phyloP scores from a whole-genome alignment of 2,888 invertebrate species.

The Eulithis prunata region DNA sequence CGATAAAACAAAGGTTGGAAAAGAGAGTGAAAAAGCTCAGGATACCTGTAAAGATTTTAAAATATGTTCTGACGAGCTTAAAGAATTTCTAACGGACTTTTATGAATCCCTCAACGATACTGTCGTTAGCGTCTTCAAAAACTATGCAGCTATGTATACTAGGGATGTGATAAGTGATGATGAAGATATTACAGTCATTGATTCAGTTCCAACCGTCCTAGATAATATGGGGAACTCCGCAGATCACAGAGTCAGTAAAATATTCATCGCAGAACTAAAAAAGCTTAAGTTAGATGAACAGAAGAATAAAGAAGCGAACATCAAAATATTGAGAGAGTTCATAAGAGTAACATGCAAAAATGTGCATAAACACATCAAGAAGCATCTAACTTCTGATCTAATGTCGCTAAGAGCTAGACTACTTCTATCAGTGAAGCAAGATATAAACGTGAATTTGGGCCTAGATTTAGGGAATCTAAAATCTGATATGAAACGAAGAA shows the following conservation, averaged over 20 bases:
- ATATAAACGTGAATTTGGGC: constrained; percentile 57
- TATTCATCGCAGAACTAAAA: constrained; percentile 48
- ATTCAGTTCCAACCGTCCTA: constrained; percentile 47
- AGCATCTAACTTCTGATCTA: constrained; percentile 43
- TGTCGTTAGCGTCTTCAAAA: constrained; percentile 53
- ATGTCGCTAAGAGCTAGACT: constrained; percentile 40
- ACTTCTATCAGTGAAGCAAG: constrained; percentile 47
- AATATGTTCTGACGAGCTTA: constrained; percentile 63
- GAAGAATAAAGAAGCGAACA: constrained; percentile 50
- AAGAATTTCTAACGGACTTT: constrained; percentile 53
- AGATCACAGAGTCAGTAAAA: constrained; percentile 45
- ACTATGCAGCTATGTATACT: constrained; percentile 66
- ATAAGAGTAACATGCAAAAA: constrained; percentile 44
- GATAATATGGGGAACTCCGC: constrained; percentile 42
- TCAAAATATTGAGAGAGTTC: constrained; percentile 49
- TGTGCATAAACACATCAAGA: constrained; percentile 43
- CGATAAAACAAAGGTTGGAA: constrained; percentile 3
- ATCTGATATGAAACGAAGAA: constrained; percentile 43
- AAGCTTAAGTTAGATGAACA: constrained; percentile 50
- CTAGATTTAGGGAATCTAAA: constrained; percentile 59
- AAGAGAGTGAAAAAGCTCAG: constrained; percentile 4
- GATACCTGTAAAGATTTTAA: constrained; percentile 50
- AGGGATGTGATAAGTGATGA: constrained; percentile 55
- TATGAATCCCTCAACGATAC: constrained; percentile 61
- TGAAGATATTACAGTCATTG: constrained; percentile 48